These are phyloP conservation scores for Tiliqua scincoides DNA, from an alignment of 2,113 vertebrate species.

Conservation along the genomic window DNA sequence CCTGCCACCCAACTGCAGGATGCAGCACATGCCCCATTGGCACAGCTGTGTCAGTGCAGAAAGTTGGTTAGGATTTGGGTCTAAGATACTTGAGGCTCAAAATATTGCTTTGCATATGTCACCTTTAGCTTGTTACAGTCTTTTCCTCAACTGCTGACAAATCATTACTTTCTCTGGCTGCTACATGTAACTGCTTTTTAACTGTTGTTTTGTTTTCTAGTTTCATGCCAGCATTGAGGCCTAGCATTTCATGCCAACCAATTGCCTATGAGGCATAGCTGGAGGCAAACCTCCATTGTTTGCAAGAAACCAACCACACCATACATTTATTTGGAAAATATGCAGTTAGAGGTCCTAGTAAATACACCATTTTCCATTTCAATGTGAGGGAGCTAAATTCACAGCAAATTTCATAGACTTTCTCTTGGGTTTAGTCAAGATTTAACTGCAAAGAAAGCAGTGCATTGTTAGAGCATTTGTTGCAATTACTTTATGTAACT, in stretches of 20 bases:
- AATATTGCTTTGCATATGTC: not conserved
- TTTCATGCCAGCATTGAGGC: not conserved
- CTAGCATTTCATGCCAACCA: not conserved
- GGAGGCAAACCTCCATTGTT: not conserved
- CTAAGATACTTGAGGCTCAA: not conserved
- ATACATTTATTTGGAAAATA: not conserved
- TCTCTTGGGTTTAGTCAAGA: not conserved
- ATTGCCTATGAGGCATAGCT: not conserved
- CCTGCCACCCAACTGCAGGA: too few relatives aligned
- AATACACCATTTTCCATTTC: not conserved
- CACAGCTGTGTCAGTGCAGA: too few relatives aligned
- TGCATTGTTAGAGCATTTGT: not conserved
- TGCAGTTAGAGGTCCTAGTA: not conserved
- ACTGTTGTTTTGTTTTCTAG: not conserved
- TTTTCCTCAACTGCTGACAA: not conserved
- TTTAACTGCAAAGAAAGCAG: not conserved
- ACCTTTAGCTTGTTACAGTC: not conserved
- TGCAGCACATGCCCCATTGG: too few relatives aligned
- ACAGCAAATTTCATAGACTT: not conserved
- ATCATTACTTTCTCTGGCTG: not conserved
- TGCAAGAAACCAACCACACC: not conserved
- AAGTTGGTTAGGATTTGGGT: too few relatives aligned
- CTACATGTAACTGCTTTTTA: not conserved
- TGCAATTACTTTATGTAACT: not conserved
- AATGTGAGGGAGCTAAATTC: not conserved